Evolutionary conservation across 2,113 vertebrate genomes (phyloP).

Genomic region (Hyla sarda): DNA sequence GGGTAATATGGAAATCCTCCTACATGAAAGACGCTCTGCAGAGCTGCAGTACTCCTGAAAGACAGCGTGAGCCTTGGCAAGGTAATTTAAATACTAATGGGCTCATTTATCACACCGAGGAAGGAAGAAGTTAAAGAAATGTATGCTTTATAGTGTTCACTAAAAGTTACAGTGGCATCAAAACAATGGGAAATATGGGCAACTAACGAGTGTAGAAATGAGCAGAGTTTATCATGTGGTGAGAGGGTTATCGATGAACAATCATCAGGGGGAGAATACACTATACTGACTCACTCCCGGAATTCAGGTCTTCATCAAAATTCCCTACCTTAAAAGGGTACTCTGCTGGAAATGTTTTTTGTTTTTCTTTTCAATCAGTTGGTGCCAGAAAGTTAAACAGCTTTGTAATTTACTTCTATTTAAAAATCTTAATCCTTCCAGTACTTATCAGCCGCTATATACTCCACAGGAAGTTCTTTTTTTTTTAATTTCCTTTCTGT

Average conservation of each 20-base stretch:
- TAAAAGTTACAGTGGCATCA: conserved; percentile 12
- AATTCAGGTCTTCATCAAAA: too few species aligned
- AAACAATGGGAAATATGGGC: background rate
- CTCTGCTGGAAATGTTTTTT: too few species aligned
- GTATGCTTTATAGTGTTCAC: conserved; percentile 4
- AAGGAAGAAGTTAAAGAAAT: conserved; percentile 19
- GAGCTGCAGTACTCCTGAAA: conserved; percentile 7
- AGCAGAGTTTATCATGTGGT: background rate
- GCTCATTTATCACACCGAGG: background rate
- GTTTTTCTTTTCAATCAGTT: too few species aligned
- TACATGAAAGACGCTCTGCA: background rate
- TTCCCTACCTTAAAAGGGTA: too few species aligned
- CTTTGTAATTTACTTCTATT: too few species aligned
- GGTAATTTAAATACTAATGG: conserved; percentile 53
- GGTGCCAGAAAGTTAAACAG: too few species aligned
- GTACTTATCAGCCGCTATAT: too few species aligned
- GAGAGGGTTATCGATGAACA: background rate
- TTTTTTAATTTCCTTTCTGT: too few species aligned
- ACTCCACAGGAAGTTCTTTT: too few species aligned
- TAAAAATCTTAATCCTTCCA: too few species aligned
- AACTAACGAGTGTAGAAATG: background rate
- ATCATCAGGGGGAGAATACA: too few species aligned
- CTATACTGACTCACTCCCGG: too few species aligned
- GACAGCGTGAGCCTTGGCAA: conserved; percentile 4
- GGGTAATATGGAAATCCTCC: conserved; percentile 20